phyloP scores from a whole-genome alignment of 2,888 invertebrate species.

The Apotomis betuletana region DNA sequence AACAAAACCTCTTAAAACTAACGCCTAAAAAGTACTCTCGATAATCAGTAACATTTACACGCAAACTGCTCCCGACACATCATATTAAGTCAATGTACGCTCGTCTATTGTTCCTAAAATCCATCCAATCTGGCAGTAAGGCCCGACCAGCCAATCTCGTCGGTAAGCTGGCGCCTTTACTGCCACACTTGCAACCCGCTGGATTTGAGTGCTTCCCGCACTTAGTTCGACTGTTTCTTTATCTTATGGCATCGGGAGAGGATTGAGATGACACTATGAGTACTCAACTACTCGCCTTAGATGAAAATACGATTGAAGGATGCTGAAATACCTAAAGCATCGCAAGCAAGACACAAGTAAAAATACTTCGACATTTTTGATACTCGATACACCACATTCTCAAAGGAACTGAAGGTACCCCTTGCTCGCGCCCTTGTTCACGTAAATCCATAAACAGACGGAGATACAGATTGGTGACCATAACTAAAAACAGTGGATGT shows the following conservation, averaged over 20 bases:
- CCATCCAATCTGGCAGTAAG: conserved; percentile 37
- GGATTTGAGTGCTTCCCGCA: conserved; percentile 33
- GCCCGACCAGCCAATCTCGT: conserved; percentile 32
- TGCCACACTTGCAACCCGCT: conserved; percentile 10
- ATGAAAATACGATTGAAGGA: not conserved
- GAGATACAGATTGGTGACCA: no score
- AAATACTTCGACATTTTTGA: no score
- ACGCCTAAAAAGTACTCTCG: conserved; percentile 6
- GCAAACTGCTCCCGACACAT: conserved; percentile 18
- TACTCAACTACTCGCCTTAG: no score
- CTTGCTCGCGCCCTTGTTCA: no score
- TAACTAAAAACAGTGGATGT: no score
- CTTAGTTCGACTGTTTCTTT: conserved; percentile 29
- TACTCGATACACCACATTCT: no score
- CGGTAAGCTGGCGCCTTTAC: conserved; percentile 17
- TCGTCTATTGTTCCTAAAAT: conserved; percentile 18
- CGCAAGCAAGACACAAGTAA: no score
- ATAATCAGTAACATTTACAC: conserved; percentile 16
- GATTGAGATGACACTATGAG: not conserved
- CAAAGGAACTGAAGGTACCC: no score
- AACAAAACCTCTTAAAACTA: no score
- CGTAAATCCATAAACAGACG: no score
- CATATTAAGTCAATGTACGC: conserved; percentile 16
- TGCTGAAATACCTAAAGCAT: no score
- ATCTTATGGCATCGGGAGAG: conserved; percentile 1